Conservation (phyloP, 2,797 vertebrate species). For the Sebastiscus tertius region DNA sequence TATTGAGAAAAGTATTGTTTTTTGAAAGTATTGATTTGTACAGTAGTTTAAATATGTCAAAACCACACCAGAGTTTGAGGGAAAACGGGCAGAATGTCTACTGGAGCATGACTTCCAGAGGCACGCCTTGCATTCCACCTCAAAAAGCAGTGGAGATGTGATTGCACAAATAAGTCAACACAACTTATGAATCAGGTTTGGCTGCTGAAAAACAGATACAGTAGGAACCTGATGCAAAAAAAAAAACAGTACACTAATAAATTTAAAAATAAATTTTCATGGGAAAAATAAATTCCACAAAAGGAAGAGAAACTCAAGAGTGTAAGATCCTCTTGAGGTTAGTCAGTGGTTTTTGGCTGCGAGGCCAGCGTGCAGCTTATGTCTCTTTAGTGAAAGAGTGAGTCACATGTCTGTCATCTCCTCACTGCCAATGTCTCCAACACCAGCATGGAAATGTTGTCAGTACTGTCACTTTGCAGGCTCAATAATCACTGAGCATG, state of each 20-base stretch:
- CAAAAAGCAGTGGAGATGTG: neutral
- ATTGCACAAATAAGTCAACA: neutral
- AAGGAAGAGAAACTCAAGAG: neutral
- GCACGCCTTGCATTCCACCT: neutral
- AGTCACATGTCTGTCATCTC: constrained; percentile 44
- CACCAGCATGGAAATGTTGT: constrained; percentile 10
- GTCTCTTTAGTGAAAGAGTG: constrained; percentile 40
- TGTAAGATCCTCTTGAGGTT: constrained; percentile 19
- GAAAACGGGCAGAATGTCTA: neutral
- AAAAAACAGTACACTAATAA: neutral
- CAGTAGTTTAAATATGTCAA: neutral
- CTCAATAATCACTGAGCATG: constrained; percentile 36
- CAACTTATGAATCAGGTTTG: neutral
- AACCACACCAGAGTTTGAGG: constrained; percentile 5
- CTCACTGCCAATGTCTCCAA: constrained; percentile 9
- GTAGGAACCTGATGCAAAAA: neutral
- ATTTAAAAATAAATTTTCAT: constrained; percentile 7
- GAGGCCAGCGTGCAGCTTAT: neutral
- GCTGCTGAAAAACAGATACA: constrained; percentile 2
- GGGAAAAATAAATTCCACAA: constrained; percentile 1
- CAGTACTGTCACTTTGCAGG: constrained; percentile 47
- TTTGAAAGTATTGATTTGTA: constrained; percentile 2
- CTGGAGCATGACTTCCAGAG: neutral
- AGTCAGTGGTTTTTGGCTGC: constrained; percentile 16
- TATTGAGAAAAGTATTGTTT: neutral